A percentile compares a stretch with the other conserved stretches of the same genome.
These are phyloP conservation scores for Cyclura pinguis DNA, from an alignment of 2,797 vertebrate genomes.

Conservation along the genomic window DNA sequence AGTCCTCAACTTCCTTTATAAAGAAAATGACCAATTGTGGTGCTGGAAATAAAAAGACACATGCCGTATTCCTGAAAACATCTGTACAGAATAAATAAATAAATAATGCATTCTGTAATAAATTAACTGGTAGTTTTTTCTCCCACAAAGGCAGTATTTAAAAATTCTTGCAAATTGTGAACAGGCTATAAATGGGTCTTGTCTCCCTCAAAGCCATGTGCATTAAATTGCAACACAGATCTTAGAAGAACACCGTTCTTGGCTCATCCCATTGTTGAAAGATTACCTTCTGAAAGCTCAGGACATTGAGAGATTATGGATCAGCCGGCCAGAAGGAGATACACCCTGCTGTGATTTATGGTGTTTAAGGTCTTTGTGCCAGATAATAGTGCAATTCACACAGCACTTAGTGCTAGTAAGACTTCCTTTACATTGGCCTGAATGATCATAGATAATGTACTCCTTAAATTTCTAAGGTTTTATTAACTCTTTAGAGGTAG, in stretches of 20 bases:
- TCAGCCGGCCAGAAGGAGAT: constrained; percentile 42
- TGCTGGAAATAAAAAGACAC: neutral
- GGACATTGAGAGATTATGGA: constrained; percentile 50
- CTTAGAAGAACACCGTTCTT: constrained; percentile 55
- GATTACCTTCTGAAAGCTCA: constrained; percentile 43
- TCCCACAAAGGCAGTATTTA: neutral
- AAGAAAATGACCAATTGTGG: neutral
- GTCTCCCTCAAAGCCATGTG: constrained; percentile 44
- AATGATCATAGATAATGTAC: constrained; percentile 27
- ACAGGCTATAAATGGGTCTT: constrained; percentile 28
- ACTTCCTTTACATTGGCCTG: constrained; percentile 51
- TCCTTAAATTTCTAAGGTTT: constrained; percentile 16
- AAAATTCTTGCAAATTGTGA: constrained; percentile 46
- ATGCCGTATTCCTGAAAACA: neutral
- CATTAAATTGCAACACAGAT: constrained; percentile 54
- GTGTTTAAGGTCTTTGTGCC: constrained; percentile 62
- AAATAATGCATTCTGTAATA: neutral
- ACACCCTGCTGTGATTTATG: constrained; percentile 18
- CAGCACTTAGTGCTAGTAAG: constrained; percentile 50
- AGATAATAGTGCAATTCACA: constrained; percentile 58
- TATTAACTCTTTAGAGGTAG: neutral
- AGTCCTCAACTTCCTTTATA: neutral
- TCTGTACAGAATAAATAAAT: neutral
- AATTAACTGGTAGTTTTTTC: constrained; percentile 20
- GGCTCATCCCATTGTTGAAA: constrained; percentile 67